Evolutionary conservation across 2,888 invertebrate genomes (phyloP), one percentile per base, ranked within the genome.

Genomic region (Heliothis peltigera): DNA sequence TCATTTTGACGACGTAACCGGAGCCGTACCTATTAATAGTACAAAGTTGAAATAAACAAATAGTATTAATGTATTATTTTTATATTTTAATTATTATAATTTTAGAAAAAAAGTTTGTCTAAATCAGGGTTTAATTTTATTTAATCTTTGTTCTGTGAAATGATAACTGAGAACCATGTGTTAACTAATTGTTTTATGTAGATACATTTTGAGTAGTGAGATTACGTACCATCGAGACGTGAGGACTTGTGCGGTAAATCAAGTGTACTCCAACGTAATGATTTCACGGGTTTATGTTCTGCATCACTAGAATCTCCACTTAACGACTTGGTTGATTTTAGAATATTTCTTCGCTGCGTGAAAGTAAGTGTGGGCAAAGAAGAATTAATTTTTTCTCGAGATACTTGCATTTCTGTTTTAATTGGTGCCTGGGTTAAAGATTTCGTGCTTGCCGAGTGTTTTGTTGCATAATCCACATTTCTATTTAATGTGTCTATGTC

Each of bases 211-310:
- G 25, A 7, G 10, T 21, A 19, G 21, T 35, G 7, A 8, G 49
- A 51, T 35, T 25, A 54, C 64, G 35, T 77, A 79, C 79, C 75
- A 60, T 54, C n/a, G 3, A n/a, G 18, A n/a, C 48, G 83, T 35
- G 87, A 46, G n/a, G 67, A 84, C 62, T 77, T 87, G 58, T 85
- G 83, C 21, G 87, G 86, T 55, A 88, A 75, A 21, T 89, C 87
- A 51, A 90, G 64, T 15, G 92, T 89, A 81, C 89, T 93, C 91
- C 92, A 91, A 53, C 90, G 89, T 48, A 89, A 73, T 43, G 84
- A 85, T 77, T 91, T 92, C n/a, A 77, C 67, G 56, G 86, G 82
- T 74, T 84, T 90, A 53, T 78, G 82, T 25, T 78, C 77, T 22
- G 75, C 49, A 47, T 75, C 77, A 66, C 69, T 81, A 7, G 79